Percentiles rank a stretch among this genome's conserved stretches.
Evolutionary conservation across 2,113 vertebrate species (phyloP).

Genomic region (Antechinus flavipes): DNA sequence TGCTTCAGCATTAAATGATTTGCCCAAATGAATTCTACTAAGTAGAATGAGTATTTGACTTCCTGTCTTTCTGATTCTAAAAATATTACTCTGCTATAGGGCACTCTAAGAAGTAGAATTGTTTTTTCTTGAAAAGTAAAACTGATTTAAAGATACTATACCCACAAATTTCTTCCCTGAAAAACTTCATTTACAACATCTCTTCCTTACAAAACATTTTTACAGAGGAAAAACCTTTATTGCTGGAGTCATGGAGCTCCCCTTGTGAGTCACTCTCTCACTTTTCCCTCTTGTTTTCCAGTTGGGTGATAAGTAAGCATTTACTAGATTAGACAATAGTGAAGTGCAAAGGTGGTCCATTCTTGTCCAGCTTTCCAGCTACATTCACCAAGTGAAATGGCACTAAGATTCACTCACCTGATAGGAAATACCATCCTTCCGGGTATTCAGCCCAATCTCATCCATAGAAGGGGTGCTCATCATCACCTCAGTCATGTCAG

Average conservation of each 20-base stretch:
- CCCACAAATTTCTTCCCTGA: not conserved
- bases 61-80: not conserved
- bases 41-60: not conserved
- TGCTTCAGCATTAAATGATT: not conserved
- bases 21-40: not conserved
- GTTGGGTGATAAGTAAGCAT: not conserved
- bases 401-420: constrained; percentile 86
- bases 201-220: not conserved
- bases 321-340: not conserved
- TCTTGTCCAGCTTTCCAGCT: not conserved
- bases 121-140: not conserved
- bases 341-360: not conserved
- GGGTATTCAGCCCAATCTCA: constrained; percentile 94
- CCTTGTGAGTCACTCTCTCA: not conserved
- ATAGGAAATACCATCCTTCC: constrained; percentile 95
- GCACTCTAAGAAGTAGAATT: not conserved
- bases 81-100: not conserved
- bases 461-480: constrained; percentile 95
- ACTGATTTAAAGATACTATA: not conserved
- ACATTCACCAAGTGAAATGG: not conserved
- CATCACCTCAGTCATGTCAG: constrained; percentile 98
- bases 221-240: not conserved
- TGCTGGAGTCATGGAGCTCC: not conserved
- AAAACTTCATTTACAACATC: not conserved
- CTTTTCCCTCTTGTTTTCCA: not conserved